phyloP scores from a whole-genome alignment of 2,888 invertebrate species.

The Epiblema foenella region DNA sequence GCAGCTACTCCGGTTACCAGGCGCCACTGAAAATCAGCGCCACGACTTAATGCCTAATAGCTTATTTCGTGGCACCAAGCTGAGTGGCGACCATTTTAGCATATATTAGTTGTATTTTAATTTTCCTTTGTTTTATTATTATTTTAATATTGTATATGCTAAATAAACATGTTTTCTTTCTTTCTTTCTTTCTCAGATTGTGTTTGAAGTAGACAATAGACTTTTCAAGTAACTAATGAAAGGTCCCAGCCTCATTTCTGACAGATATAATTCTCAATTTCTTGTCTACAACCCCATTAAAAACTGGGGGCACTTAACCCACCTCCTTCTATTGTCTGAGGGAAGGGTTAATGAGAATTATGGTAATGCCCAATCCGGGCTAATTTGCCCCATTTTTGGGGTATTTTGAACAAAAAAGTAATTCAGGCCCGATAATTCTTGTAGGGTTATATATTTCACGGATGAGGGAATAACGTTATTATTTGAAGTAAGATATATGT shows the following conservation, averaged over 20 bases:
- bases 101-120: too few species aligned
- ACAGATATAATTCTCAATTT: neutral
- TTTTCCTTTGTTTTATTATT: too few species aligned
- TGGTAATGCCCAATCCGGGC: slow-evolving; percentile 1
- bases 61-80: too few species aligned
- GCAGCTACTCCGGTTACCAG: too few species aligned
- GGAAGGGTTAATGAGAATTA: slow-evolving; percentile 2
- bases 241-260: neutral
- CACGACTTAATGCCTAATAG: too few species aligned
- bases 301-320: slow-evolving; percentile 3
- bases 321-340: slow-evolving; percentile 2
- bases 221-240: too few species aligned
- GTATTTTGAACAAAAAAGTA: neutral
- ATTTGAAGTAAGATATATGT: neutral
- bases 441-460: neutral
- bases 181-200: too few species aligned
- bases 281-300: slow-evolving; percentile 4
- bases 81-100: too few species aligned
- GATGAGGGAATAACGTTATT: neutral
- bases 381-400: neutral
- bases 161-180: too few species aligned
- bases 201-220: too few species aligned
- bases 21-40: too few species aligned
- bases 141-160: too few species aligned
- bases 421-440: neutral